phyloP scores from a whole-genome alignment of 2,113 vertebrate species.

The Dolichotis patagonum region DNA sequence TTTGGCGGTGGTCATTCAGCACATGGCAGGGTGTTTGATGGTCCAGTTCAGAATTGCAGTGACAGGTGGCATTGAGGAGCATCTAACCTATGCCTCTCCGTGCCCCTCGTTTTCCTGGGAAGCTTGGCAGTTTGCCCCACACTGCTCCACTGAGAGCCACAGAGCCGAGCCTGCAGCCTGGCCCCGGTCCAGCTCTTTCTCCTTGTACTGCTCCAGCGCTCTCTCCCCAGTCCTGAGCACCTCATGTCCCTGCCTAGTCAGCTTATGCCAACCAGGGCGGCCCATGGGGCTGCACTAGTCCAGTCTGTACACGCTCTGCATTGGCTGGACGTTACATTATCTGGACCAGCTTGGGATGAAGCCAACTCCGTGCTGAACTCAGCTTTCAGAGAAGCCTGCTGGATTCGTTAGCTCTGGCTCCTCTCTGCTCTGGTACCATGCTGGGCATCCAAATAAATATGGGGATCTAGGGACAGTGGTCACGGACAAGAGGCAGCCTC shows the following conservation, averaged over 20 bases:
- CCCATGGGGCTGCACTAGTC: neutral
- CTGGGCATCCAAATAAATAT: neutral
- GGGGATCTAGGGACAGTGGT: neutral
- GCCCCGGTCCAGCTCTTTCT: neutral
- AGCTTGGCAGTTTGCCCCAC: neutral
- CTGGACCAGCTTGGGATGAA: neutral
- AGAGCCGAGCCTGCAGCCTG: neutral
- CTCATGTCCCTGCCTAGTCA: neutral
- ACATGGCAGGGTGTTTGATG: neutral
- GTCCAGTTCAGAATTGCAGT: neutral
- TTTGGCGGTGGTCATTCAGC: neutral
- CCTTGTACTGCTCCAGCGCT: neutral
- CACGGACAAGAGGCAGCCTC: neutral
- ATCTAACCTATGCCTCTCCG: rapidly evolving
- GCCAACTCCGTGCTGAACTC: neutral
- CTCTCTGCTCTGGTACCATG: neutral
- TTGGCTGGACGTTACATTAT: neutral
- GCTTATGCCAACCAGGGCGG: neutral
- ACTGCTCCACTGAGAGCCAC: neutral
- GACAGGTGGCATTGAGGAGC: neutral
- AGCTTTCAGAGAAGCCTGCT: neutral
- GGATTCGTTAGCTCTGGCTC: neutral
- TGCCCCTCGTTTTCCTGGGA: neutral
- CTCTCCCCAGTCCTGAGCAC: neutral
- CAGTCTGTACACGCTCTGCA: neutral